Evolutionary conservation across 2,113 vertebrate species (phyloP).

Genomic region (Nothocercus julius): DNA sequence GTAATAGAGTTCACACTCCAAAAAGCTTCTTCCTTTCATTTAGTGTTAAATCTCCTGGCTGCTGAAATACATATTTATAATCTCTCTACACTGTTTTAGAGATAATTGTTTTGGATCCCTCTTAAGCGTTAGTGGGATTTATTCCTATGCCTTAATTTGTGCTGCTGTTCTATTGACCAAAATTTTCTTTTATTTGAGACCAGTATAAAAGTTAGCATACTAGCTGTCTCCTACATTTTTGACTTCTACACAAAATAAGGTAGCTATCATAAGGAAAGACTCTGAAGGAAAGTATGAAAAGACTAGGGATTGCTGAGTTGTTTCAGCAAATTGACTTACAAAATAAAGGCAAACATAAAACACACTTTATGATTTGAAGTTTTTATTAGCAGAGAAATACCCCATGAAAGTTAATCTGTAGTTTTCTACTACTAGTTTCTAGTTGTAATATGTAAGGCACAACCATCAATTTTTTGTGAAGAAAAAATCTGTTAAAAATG

Average conservation of each 20-base stretch:
- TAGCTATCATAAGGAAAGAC: background rate
- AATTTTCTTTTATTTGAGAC: background rate
- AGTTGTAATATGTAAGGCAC: background rate
- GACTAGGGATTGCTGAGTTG: background rate
- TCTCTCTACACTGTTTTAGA: background rate
- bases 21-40: background rate
- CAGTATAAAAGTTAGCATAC: background rate
- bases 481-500: background rate
- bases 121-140: background rate
- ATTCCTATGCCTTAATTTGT: background rate
- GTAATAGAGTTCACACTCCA: background rate
- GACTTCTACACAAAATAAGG: background rate
- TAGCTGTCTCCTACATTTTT: background rate
- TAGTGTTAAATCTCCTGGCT: background rate
- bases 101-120: background rate
- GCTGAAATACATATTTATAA: background rate
- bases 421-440: background rate
- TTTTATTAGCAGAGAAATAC: background rate
- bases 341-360: background rate
- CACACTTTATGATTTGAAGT: fast-evolving
- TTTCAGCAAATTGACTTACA: background rate
- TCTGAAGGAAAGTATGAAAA: background rate
- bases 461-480: fast-evolving
- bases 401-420: background rate
- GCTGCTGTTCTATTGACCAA: background rate